phyloP scores from a whole-genome alignment of 2,888 invertebrate genomes.

The Coenonympha arcania region DNA sequence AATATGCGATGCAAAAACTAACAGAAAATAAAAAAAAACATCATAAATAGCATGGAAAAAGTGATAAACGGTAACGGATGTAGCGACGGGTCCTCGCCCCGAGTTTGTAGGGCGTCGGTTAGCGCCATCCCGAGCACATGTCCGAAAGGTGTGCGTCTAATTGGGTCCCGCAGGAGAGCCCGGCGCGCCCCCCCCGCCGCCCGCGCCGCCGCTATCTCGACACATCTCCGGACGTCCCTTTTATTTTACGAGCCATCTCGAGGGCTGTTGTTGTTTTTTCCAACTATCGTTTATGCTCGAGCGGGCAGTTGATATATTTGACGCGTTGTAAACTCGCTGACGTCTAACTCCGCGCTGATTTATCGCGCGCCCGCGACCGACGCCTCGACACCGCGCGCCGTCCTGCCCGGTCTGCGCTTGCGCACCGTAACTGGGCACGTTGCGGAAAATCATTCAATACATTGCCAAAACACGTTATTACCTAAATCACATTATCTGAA shows the following conservation, averaged over 20 bases:
- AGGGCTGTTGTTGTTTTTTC: constrained; percentile 51
- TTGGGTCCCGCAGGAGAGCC: constrained; percentile 61
- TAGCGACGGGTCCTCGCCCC: constrained; percentile 51
- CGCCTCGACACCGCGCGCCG: no score
- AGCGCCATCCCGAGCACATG: constrained; percentile 65
- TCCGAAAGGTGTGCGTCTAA: constrained; percentile 74
- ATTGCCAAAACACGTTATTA: no score
- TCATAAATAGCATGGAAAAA: no score
- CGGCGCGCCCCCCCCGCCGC: constrained; percentile 58
- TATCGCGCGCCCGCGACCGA: constrained; percentile 20
- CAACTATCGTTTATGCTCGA: constrained; percentile 58
- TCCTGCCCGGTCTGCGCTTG: not conserved
- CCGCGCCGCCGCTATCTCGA: constrained; percentile 69
- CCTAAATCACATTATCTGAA: no score
- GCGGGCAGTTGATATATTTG: constrained; percentile 54
- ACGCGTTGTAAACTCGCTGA: constrained; percentile 47
- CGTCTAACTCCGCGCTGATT: constrained; percentile 51
- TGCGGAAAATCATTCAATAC: no score
- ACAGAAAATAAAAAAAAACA: constrained; percentile 20
- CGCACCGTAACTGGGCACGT: not conserved
- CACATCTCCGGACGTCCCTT: constrained; percentile 72
- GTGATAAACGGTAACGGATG: constrained; percentile 64
- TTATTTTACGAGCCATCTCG: constrained; percentile 72
- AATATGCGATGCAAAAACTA: constrained; percentile 15
- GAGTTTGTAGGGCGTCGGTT: constrained; percentile 61